A percentile compares a stretch with the other conserved stretches of the same genome.
Evolutionary conservation across 2,113 vertebrate species (phyloP).

Genomic region (Nothobranchius furzeri): DNA sequence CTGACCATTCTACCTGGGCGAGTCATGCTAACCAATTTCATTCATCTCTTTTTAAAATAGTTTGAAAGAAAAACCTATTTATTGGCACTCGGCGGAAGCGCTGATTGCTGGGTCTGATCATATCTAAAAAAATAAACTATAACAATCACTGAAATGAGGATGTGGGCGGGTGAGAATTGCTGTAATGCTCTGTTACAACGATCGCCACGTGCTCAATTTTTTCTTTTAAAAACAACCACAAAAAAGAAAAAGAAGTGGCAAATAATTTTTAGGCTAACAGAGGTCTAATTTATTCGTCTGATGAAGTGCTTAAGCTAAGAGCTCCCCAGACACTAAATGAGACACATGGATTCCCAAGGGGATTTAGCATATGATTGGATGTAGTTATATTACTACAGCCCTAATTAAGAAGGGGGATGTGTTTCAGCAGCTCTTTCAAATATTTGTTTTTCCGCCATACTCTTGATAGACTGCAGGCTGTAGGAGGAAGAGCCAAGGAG

Average conservation of each 20-base stretch:
- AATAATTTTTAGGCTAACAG: conserved; percentile 79
- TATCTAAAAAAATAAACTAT: conserved; percentile 16
- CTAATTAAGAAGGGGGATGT: conserved; percentile 82
- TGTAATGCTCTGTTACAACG: conserved; percentile 61
- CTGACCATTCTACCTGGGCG: not conserved
- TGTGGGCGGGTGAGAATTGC: conserved; percentile 30
- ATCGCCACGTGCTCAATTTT: conserved; percentile 61
- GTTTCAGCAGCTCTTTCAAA: conserved; percentile 79
- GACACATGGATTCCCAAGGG: conserved; percentile 75
- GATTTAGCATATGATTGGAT: conserved; percentile 77
- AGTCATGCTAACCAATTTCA: conserved; percentile 1
- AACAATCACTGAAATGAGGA: conserved; percentile 31
- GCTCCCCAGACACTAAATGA: conserved; percentile 81
- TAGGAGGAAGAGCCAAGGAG: conserved; percentile 50
- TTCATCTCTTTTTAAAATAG: not conserved
- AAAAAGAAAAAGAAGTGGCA: conserved; percentile 49
- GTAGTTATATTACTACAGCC: conserved; percentile 78
- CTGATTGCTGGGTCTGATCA: conserved; percentile 9
- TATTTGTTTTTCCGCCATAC: conserved; percentile 79
- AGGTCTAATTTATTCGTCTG: conserved; percentile 82
- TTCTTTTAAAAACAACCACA: conserved; percentile 39
- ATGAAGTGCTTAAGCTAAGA: conserved; percentile 82
- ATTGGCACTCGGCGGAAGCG: conserved; percentile 1
- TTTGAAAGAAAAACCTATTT: not conserved
- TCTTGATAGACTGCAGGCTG: conserved; percentile 73